Percentiles rank a stretch among this genome's conserved stretches.
Evolutionary conservation across 2,113 vertebrate genomes (phyloP).

Genomic region (Spea multiplicata): DNA sequence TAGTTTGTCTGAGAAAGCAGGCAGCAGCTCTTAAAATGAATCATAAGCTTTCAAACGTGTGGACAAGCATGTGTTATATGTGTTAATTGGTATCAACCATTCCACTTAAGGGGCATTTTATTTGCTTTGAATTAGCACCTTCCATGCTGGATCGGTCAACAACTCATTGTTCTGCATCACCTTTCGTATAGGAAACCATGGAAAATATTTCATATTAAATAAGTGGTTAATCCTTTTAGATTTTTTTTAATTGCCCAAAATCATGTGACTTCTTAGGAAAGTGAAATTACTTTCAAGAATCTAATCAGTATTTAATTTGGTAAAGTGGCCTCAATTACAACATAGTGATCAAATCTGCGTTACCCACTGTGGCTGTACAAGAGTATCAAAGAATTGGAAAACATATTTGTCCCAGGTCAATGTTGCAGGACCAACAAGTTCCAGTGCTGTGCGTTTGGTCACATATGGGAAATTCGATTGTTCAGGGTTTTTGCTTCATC

Average conservation of each 20-base stretch:
- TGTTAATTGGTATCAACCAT: slow-evolving; percentile 48
- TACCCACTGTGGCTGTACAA: too few relatives aligned
- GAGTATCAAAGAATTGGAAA: too few relatives aligned
- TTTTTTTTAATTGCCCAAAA: neutral
- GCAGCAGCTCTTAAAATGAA: slow-evolving; percentile 46
- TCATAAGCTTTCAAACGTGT: slow-evolving; percentile 40
- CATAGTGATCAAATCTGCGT: too few relatives aligned
- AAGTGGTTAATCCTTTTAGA: slow-evolving; percentile 2
- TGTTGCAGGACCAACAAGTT: too few relatives aligned
- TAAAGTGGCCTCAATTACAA: too few relatives aligned
- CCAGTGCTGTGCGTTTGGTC: too few relatives aligned
- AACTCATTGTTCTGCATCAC: slow-evolving; percentile 26
- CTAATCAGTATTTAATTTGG: too few relatives aligned
- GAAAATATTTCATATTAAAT: slow-evolving; percentile 16
- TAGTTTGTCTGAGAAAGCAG: slow-evolving; percentile 45
- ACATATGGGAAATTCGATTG: too few relatives aligned
- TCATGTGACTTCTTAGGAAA: neutral
- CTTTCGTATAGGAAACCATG: slow-evolving; percentile 19
- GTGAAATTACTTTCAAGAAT: slow-evolving; percentile 1
- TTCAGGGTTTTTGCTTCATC: too few relatives aligned
- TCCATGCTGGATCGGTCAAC: slow-evolving; percentile 35
- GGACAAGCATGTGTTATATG: slow-evolving; percentile 45
- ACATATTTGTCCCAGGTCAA: too few relatives aligned
- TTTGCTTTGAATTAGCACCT: slow-evolving; percentile 45
- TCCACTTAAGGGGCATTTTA: slow-evolving; percentile 44